Percentiles rank a stretch among this genome's conserved stretches.
These are phyloP conservation scores for Epsilonema sp. DNA, from an alignment of 2,888 invertebrate species.

Conservation along the genomic window DNA sequence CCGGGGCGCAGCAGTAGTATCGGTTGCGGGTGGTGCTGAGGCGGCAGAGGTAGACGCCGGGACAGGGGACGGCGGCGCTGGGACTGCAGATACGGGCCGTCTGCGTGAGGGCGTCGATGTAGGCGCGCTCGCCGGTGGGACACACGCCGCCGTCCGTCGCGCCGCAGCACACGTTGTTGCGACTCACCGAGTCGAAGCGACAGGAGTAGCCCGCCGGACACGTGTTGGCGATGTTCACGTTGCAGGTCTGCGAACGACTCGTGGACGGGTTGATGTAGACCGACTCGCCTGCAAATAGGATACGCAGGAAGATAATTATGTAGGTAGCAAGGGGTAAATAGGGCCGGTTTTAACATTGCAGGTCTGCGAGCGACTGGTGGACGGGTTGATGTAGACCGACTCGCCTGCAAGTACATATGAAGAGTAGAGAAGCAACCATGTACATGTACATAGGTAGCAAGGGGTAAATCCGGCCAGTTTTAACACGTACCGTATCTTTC, in stretches of 20 bases:
- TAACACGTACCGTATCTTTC: too few relatives aligned
- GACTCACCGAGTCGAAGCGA: constrained; percentile 20
- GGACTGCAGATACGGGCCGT: constrained; percentile 20
- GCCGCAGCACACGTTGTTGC: constrained; percentile 25
- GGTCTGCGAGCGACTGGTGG: constrained; percentile 19
- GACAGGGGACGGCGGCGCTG: constrained; percentile 21
- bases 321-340: too few relatives aligned
- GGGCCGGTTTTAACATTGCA: constrained; percentile 26
- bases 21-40: constrained; percentile 18
- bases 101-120: constrained; percentile 24
- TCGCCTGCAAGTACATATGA: constrained; percentile 18
- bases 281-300: constrained; percentile 15
- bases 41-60: constrained; percentile 19
- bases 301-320: not conserved
- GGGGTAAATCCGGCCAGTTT: too few relatives aligned
- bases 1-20: constrained; percentile 23
- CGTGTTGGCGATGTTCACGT: constrained; percentile 21
- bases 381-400: constrained; percentile 19
- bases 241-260: constrained; percentile 22
- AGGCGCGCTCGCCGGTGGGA: constrained; percentile 25
- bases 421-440: too few relatives aligned
- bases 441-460: too few relatives aligned
- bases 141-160: constrained; percentile 24
- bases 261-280: constrained; percentile 20
- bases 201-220: constrained; percentile 24